Percentiles rank a stretch among this genome's conserved stretches.
Evolutionary conservation across 2,888 invertebrate species (phyloP).

Genomic region (Tineola bisselliella): DNA sequence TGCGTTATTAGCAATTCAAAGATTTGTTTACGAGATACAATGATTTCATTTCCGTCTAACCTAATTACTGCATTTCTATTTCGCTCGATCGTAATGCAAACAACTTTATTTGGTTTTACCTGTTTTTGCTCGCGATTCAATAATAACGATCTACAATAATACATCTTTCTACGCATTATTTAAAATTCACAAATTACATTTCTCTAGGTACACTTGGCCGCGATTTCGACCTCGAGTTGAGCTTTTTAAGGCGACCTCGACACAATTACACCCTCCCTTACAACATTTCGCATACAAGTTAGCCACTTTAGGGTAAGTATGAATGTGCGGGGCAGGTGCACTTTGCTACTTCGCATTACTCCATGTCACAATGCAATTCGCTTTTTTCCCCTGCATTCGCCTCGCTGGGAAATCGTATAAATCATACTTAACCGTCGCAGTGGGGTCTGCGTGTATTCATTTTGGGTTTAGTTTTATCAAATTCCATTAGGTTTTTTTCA

Average conservation of each 20-base stretch:
- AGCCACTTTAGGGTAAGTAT: not conserved
- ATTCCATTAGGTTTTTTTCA: constrained; percentile 7
- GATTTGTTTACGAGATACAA: not conserved
- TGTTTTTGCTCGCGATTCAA: not conserved
- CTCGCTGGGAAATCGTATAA: constrained; percentile 8
- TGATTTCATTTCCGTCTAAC: not conserved
- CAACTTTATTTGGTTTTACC: not conserved
- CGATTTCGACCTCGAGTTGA: not conserved
- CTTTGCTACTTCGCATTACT: constrained; percentile 32
- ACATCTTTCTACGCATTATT: no score
- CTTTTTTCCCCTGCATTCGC: constrained; percentile 25
- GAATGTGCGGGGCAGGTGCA: constrained; percentile 30
- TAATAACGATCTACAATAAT: no score
- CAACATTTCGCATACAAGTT: not conserved
- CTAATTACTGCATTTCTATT: not conserved
- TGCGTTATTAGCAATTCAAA: not conserved
- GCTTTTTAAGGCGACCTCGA: not conserved
- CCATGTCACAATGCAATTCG: constrained; percentile 35
- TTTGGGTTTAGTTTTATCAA: constrained; percentile 8
- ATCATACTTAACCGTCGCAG: constrained; percentile 9
- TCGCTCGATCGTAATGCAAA: not conserved
- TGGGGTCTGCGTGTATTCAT: constrained; percentile 8
- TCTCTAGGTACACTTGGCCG: not conserved
- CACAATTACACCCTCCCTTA: not conserved
- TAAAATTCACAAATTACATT: not conserved